Conservation (phyloP, 2,113 vertebrate genomes). For the Daphoenositta chrysoptera region DNA sequence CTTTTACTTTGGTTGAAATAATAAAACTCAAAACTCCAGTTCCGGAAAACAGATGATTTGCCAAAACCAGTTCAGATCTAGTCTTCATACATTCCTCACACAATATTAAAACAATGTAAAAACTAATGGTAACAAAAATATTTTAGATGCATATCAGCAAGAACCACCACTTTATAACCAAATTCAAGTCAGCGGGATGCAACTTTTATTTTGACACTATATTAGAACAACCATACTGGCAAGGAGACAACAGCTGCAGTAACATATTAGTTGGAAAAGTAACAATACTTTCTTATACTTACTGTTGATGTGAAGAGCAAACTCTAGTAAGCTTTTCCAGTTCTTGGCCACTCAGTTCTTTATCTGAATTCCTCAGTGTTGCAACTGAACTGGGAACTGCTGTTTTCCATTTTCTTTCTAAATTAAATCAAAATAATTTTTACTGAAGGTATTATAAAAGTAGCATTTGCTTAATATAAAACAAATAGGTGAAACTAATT, state of each 20-base stretch:
- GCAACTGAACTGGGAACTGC: slow-evolving; percentile 35
- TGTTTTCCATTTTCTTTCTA: slow-evolving; percentile 84
- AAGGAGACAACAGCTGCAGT: not conserved
- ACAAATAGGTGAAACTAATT: not conserved
- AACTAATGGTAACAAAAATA: not conserved
- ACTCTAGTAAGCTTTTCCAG: slow-evolving; percentile 83
- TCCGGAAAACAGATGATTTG: not conserved
- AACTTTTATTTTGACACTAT: not conserved
- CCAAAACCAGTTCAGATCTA: not conserved
- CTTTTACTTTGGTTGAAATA: not conserved
- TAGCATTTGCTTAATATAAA: not conserved
- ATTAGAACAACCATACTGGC: not conserved
- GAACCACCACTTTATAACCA: not conserved
- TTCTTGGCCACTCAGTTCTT: slow-evolving; percentile 74
- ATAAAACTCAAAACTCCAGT: not conserved
- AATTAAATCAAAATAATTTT: slow-evolving; percentile 43
- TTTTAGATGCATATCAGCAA: not conserved
- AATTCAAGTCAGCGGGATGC: not conserved
- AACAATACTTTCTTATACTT: slow-evolving; percentile 58
- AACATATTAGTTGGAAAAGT: not conserved
- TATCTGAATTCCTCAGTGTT: slow-evolving; percentile 54
- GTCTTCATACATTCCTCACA: not conserved
- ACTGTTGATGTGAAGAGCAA: slow-evolving; percentile 91
- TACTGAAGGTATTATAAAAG: not conserved
- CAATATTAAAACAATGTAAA: not conserved